Evolutionary conservation across 2,797 vertebrate species (phyloP), one percentile per base, ranked within the genome.

Genomic region (Craterocephalus amniculus): DNA sequence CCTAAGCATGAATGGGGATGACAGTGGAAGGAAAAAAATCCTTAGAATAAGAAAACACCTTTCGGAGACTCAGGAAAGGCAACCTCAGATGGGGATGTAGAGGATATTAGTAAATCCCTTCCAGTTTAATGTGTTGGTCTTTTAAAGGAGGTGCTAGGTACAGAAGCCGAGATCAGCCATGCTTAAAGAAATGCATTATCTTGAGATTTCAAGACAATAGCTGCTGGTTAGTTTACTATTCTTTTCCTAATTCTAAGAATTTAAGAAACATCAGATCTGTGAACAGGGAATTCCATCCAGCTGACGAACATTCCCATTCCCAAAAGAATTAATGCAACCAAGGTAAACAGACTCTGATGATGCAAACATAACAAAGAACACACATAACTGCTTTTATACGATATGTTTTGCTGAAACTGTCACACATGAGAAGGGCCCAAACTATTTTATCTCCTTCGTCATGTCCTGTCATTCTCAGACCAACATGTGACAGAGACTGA

Each of bases 401-500:
- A 14, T 12, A 66, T 18, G 13, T 31, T 32, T 52, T 56, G 18
- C 26, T 31, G 16, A 54, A 54, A 26, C 58, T 13, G 27, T 45
- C n/a, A 14, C 4, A 8, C 3, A 27, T 48, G 36, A 36, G 35
- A 58, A 62, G 29, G 58, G 0, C 54, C 24, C 18, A 38, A 20
- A 58, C 52, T 13, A 40, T 48, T 40, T 5, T 7, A 3, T 32
- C 38, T 18, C 24, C 20, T 24, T 4, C 49, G 31, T 49, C 48
- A 58, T 31, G 22, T 43, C 52, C 63, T 59, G 62, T 72, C 60
- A 51, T 34, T 43, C 62, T 63, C n/a, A 16, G 6, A 1, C 31
- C 34, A 14, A n/a, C 49, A 69, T 79, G 74, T 79, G 75, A 86
- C 78, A 49, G 40, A 27, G 54, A 36, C 48, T 22, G 54, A 58